A percentile compares a stretch with the other conserved stretches of the same genome.
Conservation (phyloP, 2,113 vertebrate species). For the Colinus virginianus region DNA sequence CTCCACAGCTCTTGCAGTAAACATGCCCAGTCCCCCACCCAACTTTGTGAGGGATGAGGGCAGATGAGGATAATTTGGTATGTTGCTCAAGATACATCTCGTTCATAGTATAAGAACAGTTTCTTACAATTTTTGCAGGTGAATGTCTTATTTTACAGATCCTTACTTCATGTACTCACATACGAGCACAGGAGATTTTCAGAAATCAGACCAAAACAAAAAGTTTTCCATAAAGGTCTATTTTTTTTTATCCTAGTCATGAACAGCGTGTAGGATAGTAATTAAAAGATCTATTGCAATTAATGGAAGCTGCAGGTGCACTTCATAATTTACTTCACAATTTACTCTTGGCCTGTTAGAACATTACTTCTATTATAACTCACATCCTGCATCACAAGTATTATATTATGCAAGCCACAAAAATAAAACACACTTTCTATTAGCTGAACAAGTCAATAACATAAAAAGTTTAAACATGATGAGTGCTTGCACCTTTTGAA, state of each 20-base stretch:
- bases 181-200: neutral
- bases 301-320: neutral
- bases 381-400: neutral
- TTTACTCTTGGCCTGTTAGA: neutral
- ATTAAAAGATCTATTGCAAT: neutral
- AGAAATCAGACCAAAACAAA: neutral
- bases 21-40: neutral
- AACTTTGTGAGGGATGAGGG: neutral
- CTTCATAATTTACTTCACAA: neutral
- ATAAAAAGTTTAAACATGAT: neutral
- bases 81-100: neutral
- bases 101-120: neutral
- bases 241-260: neutral
- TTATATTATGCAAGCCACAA: neutral
- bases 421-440: neutral
- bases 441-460: neutral
- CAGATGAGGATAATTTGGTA: neutral
- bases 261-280: neutral
- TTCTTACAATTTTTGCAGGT: neutral
- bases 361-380: slow-evolving; percentile 2
- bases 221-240: neutral
- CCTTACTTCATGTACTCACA: neutral
- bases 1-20: neutral
- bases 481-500: slow-evolving; percentile 4
- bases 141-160: neutral